Evolutionary conservation across 92 coral and sea anemone genomes (phyloP).

Genomic region (Phenganax subtilis): DNA sequence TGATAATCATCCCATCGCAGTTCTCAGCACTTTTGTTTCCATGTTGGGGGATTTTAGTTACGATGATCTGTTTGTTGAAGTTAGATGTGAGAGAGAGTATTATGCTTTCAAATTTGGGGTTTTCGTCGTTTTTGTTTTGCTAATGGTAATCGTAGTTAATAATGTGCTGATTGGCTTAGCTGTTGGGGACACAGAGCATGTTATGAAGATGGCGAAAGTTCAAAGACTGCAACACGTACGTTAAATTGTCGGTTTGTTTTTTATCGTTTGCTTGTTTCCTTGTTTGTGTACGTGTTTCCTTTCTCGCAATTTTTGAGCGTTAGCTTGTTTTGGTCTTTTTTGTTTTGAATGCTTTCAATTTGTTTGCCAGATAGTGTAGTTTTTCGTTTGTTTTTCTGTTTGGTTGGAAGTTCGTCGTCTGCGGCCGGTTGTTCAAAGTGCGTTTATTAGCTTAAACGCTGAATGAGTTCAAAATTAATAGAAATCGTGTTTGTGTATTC

Average conservation of each 20-base stretch:
- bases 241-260: neutral
- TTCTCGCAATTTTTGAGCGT: neutral
- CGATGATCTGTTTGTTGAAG: slow-evolving; percentile 22
- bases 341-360: too few relatives aligned
- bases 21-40: slow-evolving; percentile 12
- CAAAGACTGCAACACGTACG: slow-evolving; percentile 21
- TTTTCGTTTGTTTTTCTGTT: too few relatives aligned
- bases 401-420: too few relatives aligned
- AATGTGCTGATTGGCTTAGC: slow-evolving; percentile 32
- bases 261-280: neutral
- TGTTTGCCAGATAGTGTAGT: too few relatives aligned
- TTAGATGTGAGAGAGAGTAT: neutral
- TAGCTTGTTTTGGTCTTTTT: too few relatives aligned
- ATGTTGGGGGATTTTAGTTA: slow-evolving; percentile 17
- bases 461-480: too few relatives aligned
- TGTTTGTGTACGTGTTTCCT: neutral
- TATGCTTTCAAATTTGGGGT: slow-evolving; percentile 5
- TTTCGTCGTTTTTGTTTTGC: slow-evolving; percentile 15
- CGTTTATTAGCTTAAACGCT: too few relatives aligned
- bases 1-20: slow-evolving; percentile 2
- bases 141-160: slow-evolving; percentile 22
- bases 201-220: slow-evolving; percentile 20
- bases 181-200: slow-evolving; percentile 33
- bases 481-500: too few relatives aligned
- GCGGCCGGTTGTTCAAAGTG: too few relatives aligned